phyloP scores from a whole-genome alignment of 2,797 vertebrate genomes.

The Artibeus jamaicensis region DNA sequence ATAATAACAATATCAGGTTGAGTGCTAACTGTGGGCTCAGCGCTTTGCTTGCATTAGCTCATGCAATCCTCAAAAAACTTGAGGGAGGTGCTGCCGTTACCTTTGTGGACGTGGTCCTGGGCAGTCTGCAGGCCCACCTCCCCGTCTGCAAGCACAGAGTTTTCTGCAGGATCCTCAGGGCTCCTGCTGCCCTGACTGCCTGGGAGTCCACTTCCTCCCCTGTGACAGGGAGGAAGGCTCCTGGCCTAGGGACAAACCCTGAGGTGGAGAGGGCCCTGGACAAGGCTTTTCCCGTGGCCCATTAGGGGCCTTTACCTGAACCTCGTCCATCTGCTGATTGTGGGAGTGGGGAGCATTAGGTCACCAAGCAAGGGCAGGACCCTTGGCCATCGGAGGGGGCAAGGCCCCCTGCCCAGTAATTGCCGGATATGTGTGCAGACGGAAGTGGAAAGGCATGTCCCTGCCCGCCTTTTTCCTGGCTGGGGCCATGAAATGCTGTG shows the following conservation, averaged over 20 bases:
- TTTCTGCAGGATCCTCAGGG: not conserved
- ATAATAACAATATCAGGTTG: fast-evolving
- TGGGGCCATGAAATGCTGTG: not conserved
- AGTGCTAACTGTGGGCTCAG: not conserved
- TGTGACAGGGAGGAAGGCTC: not conserved
- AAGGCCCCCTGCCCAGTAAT: not conserved
- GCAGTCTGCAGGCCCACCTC: fast-evolving
- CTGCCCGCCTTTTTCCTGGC: not conserved
- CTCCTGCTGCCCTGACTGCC: not conserved
- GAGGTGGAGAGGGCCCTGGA: not conserved
- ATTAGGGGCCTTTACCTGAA: not conserved
- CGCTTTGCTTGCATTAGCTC: not conserved
- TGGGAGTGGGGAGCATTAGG: not conserved
- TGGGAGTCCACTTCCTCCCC: not conserved
- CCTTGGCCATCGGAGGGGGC: not conserved
- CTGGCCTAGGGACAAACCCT: not conserved
- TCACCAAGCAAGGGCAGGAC: not conserved
- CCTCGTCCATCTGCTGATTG: not conserved
- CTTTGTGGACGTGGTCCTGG: not conserved
- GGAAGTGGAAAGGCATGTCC: not conserved
- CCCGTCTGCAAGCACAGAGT: not conserved
- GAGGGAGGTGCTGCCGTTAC: not conserved
- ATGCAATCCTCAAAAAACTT: not conserved
- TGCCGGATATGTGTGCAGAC: not conserved
- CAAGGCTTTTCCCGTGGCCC: not conserved